Conservation (phyloP, 2,888 invertebrate species). For the Gandaritis pyraliata region DNA sequence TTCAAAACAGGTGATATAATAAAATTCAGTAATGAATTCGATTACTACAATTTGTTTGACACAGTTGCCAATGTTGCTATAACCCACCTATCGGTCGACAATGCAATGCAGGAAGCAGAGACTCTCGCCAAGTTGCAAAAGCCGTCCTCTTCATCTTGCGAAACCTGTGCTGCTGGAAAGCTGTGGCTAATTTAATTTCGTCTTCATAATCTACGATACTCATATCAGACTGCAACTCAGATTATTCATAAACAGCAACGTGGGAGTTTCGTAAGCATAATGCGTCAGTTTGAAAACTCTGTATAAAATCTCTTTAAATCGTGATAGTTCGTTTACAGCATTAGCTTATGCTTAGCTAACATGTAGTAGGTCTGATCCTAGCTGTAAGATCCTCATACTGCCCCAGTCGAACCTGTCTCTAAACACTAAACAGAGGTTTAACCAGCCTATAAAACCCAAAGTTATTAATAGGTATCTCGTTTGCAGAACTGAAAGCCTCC, state of each 20-base stretch:
- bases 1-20: not conserved
- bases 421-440: not conserved
- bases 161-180: conserved; percentile 36
- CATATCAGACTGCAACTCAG: not conserved
- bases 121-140: conserved; percentile 69
- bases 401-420: not conserved
- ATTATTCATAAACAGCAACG: not conserved
- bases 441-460: conserved; percentile 1
- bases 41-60: conserved; percentile 10
- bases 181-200: conserved; percentile 23
- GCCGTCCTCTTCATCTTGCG: conserved; percentile 40
- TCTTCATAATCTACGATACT: conserved; percentile 5
- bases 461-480: conserved; percentile 37
- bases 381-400: not conserved
- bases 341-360: no score
- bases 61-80: conserved; percentile 9
- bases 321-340: not conserved
- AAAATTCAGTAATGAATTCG: not conserved
- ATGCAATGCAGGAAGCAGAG: conserved; percentile 72
- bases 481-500: conserved; percentile 60
- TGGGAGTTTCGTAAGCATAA: not conserved
- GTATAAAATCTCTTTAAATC: not conserved
- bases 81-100: conserved; percentile 13
- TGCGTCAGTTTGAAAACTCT: not conserved
- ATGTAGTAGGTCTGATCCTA: no score